These are phyloP conservation scores for Aurelia sp. DNA, from an alignment of 30 jellyfish, hydroid and myxozoan species.

Conservation along the genomic window DNA sequence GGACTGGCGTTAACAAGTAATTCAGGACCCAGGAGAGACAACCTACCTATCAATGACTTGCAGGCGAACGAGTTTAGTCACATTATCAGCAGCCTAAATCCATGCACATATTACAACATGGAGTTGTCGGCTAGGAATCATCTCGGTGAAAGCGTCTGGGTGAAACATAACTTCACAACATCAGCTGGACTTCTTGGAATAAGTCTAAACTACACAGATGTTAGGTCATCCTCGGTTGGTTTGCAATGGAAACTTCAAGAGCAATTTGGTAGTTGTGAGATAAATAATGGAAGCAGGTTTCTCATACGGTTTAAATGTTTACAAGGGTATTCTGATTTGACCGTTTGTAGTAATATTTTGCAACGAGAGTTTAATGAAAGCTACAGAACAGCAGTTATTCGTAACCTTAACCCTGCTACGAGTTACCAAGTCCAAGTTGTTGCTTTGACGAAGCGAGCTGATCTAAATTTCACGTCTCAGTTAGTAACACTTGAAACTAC, in stretches of 20 bases:
- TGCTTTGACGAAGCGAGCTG: conserved; percentile 29
- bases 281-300: conserved; percentile 33
- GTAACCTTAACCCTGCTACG: conserved; percentile 50
- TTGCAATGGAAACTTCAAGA: conserved; percentile 14
- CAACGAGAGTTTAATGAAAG: not conserved
- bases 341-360: conserved; percentile 2
- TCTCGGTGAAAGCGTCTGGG: conserved; percentile 50
- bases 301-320: conserved; percentile 12
- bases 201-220: not conserved
- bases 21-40: conserved; percentile 17
- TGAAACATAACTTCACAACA: conserved; percentile 43
- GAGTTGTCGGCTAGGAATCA: conserved; percentile 26
- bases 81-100: conserved; percentile 1
- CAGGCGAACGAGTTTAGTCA: not conserved
- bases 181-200: conserved; percentile 44
- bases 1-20: conserved; percentile 29
- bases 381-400: not conserved
- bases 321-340: conserved; percentile 37
- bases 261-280: conserved; percentile 25
- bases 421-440: conserved; percentile 11
- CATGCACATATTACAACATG: conserved; percentile 35
- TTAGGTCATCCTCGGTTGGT: conserved; percentile 18
- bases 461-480: conserved; percentile 28
- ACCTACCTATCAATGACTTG: not conserved
- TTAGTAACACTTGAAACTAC: conserved; percentile 3